phyloP scores from a whole-genome alignment of 2,113 vertebrate genomes.

The Lampris incognitus region DNA sequence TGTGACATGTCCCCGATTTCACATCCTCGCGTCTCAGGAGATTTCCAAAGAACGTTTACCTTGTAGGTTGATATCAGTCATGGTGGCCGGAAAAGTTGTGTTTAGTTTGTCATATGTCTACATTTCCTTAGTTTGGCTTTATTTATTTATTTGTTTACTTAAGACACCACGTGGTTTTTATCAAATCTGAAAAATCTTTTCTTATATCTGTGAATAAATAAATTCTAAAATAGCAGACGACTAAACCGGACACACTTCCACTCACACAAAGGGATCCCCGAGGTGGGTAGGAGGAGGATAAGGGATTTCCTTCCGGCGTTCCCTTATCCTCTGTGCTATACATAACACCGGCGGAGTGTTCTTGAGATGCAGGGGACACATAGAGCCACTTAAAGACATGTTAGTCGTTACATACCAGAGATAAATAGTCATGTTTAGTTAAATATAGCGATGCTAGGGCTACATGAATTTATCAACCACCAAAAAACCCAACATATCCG shows the following conservation, averaged over 20 bases:
- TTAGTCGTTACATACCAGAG: conserved; percentile 7
- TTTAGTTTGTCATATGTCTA: background rate
- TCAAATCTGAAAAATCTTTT: too few species aligned
- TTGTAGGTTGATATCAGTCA: too few species aligned
- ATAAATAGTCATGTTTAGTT: background rate
- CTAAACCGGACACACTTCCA: background rate
- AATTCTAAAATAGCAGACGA: too few species aligned
- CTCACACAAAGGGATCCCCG: background rate
- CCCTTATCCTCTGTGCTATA: conserved; percentile 19
- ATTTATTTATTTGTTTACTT: background rate
- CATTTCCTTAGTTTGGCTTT: background rate
- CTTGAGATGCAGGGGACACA: background rate
- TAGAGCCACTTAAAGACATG: background rate
- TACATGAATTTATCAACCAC: too few species aligned
- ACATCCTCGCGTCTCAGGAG: background rate
- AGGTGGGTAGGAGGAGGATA: background rate
- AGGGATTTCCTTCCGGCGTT: conserved; percentile 7
- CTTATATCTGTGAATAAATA: too few species aligned
- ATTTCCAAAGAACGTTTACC: too few species aligned
- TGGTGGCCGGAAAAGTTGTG: too few species aligned
- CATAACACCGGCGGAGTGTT: background rate
- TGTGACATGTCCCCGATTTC: too few species aligned
- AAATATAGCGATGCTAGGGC: background rate
- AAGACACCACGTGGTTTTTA: background rate
- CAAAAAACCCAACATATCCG: too few species aligned